phyloP scores from a whole-genome alignment of 2,113 vertebrate species.

The Xerus inauris region DNA sequence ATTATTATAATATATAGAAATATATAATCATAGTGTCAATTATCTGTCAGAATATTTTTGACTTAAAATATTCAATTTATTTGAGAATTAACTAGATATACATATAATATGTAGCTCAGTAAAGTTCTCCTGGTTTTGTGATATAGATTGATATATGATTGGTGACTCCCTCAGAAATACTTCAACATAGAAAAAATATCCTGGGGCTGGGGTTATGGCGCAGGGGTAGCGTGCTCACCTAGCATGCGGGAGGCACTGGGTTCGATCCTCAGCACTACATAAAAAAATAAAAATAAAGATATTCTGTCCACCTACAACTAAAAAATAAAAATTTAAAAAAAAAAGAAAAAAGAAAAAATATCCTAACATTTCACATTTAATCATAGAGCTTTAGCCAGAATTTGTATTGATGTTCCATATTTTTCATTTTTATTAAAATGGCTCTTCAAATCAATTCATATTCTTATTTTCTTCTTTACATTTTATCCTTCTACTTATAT shows the following conservation, averaged over 20 bases:
- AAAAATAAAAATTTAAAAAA: too few species aligned
- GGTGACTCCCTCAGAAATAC: neutral
- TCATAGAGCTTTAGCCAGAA: neutral
- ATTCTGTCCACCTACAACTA: too few species aligned
- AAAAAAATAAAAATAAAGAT: too few species aligned
- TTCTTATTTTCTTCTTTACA: neutral
- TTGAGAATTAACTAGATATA: neutral
- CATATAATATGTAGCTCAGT: neutral
- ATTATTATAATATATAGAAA: too few species aligned
- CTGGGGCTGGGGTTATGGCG: too few species aligned
- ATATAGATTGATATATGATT: neutral
- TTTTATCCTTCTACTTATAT: neutral
- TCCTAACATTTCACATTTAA: neutral
- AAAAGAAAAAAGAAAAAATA: neutral
- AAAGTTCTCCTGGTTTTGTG: neutral
- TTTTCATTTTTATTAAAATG: neutral
- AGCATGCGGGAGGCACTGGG: too few species aligned
- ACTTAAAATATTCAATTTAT: neutral
- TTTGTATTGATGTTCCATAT: neutral
- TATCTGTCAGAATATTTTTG: neutral
- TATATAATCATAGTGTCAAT: neutral
- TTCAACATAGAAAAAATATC: neutral
- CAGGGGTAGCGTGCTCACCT: too few species aligned
- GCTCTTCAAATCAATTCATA: neutral
- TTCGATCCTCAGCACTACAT: too few species aligned